phyloP scores from a whole-genome alignment of 2,797 vertebrate species.

The Gymnoscopelus braueri region DNA sequence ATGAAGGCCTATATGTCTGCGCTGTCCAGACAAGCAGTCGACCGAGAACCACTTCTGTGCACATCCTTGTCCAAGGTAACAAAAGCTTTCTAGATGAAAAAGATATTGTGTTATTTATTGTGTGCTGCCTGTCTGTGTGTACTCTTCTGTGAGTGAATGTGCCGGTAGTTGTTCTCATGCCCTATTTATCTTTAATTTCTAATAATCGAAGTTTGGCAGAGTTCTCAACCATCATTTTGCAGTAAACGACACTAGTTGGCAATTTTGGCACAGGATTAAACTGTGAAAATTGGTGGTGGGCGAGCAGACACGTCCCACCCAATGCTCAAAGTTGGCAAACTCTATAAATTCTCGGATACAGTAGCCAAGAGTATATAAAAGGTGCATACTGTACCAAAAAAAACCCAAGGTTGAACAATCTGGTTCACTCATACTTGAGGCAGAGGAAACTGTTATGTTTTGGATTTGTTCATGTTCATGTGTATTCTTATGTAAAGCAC shows the following conservation, averaged over 20 bases:
- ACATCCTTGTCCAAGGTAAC: conserved; percentile 84
- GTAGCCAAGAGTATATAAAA: too few species aligned
- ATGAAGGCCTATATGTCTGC: conserved; percentile 84
- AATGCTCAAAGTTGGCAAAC: too few species aligned
- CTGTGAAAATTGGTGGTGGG: too few species aligned
- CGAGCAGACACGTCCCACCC: too few species aligned
- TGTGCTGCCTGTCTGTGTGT: neutral
- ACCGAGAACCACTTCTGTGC: conserved; percentile 81
- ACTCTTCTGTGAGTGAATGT: neutral
- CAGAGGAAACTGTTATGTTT: too few species aligned
- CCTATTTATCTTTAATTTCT: neutral
- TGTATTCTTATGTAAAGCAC: neutral
- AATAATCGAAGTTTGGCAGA: neutral
- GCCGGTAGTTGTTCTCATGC: neutral
- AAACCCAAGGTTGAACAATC: too few species aligned
- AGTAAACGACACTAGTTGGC: neutral
- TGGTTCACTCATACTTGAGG: too few species aligned
- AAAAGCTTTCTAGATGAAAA: neutral
- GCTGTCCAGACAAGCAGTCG: conserved; percentile 83
- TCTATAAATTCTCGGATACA: too few species aligned
- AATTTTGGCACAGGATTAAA: conserved; percentile 1
- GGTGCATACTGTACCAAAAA: too few species aligned
- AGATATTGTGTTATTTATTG: too few species aligned
- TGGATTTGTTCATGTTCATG: too few species aligned
- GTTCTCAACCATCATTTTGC: neutral